A percentile compares a stretch with the other conserved stretches of the same genome.
These are phyloP conservation scores for Daphoenositta chrysoptera DNA, from an alignment of 2,113 vertebrate species.

Conservation along the genomic window DNA sequence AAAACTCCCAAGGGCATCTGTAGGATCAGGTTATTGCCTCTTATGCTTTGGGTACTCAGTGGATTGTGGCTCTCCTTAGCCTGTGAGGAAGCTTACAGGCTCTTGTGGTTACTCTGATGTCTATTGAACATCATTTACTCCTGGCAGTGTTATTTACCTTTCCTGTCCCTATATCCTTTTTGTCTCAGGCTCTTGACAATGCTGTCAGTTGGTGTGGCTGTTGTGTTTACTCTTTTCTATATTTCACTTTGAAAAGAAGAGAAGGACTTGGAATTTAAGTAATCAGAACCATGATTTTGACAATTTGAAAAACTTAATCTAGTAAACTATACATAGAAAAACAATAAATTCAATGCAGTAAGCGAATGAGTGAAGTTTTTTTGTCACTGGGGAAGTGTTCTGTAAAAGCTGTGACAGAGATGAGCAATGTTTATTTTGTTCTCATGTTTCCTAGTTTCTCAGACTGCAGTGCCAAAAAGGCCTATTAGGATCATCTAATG, in stretches of 20 bases:
- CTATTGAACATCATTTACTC: background rate
- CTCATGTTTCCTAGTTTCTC: background rate
- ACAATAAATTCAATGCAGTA: background rate
- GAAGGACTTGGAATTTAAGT: background rate
- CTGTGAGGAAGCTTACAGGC: background rate
- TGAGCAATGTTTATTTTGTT: background rate
- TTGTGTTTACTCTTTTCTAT: background rate
- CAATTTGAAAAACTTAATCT: background rate
- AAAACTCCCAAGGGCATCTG: background rate
- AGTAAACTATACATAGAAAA: background rate
- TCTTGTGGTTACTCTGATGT: background rate
- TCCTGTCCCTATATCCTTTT: background rate
- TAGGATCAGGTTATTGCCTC: background rate
- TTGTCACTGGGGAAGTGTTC: background rate
- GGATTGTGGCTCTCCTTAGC: background rate
- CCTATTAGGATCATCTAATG: background rate
- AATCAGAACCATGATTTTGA: background rate
- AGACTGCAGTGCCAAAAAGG: background rate
- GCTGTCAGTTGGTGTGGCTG: background rate
- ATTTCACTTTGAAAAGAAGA: background rate
- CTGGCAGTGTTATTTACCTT: rapidly evolving
- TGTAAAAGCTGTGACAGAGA: background rate
- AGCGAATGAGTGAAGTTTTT: background rate
- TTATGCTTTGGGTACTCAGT: background rate
- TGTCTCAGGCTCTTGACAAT: background rate